A percentile compares a stretch with the other conserved stretches of the same genome.
Conservation (phyloP, 2,113 vertebrate species). For the Festucalex cinctus region DNA sequence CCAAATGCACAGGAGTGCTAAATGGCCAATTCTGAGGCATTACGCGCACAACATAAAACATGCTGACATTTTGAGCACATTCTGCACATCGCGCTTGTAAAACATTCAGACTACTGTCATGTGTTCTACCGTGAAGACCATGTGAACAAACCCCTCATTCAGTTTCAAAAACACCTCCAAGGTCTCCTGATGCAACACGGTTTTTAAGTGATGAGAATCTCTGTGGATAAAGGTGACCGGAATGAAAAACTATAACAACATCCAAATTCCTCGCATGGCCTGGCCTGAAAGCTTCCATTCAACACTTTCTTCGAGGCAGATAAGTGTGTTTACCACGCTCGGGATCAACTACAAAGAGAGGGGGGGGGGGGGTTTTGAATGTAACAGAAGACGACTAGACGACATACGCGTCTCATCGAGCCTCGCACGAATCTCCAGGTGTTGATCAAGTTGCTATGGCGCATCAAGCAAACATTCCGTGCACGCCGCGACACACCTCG, state of each 20-base stretch:
- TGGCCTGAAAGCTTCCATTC: not conserved
- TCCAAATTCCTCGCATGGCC: not conserved
- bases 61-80: too few species aligned
- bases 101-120: too few species aligned
- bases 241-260: conserved; percentile 12
- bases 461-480: conserved; percentile 37
- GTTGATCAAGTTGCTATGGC: conserved; percentile 56
- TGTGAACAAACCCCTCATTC: not conserved
- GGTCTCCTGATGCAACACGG: conserved; percentile 48
- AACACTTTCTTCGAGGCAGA: conserved; percentile 9
- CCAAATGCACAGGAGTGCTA: too few species aligned
- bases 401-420: conserved; percentile 18
- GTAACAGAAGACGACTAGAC: conserved; percentile 9
- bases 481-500: conserved; percentile 52
- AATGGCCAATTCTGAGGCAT: too few species aligned
- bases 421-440: conserved; percentile 38
- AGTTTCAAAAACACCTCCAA: not conserved
- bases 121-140: not conserved
- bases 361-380: not conserved
- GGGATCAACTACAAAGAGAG: not conserved
- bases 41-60: too few species aligned
- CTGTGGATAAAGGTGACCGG: conserved; percentile 8
- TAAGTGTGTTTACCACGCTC: conserved; percentile 10
- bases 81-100: not conserved
- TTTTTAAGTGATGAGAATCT: conserved; percentile 48